phyloP scores from a whole-genome alignment of 2,113 vertebrate genomes.

The Gopherus flavomarginatus region DNA sequence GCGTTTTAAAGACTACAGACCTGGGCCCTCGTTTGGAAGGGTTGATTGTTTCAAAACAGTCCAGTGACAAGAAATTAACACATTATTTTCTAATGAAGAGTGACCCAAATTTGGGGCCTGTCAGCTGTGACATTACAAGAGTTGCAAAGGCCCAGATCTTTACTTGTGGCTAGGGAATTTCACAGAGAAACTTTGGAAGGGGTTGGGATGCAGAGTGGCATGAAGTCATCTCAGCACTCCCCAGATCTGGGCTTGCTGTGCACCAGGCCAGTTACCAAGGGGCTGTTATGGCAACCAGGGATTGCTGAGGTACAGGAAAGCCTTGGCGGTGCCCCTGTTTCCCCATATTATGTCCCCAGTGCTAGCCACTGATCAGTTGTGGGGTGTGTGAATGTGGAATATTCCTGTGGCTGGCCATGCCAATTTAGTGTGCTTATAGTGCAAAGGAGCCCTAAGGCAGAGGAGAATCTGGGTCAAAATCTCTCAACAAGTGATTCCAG shows the following conservation, averaged over 20 bases:
- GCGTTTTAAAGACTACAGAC: background rate
- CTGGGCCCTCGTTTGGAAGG: background rate
- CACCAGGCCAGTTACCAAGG: background rate
- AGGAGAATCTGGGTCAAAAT: background rate
- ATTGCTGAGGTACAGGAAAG: background rate
- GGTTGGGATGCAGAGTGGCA: background rate
- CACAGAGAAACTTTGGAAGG: background rate
- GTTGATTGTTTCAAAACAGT: background rate
- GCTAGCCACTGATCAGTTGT: background rate
- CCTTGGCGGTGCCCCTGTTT: background rate
- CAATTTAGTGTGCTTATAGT: background rate
- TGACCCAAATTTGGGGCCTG: background rate
- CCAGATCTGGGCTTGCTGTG: background rate
- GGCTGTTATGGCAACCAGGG: background rate
- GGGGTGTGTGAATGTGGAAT: background rate
- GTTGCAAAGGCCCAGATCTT: background rate
- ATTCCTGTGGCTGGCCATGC: background rate
- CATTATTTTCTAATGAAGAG: background rate
- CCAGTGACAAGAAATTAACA: background rate
- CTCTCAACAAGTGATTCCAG: slow-evolving; percentile 29
- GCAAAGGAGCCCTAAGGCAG: background rate
- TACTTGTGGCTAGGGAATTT: background rate
- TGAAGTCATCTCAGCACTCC: background rate
- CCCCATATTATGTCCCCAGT: background rate
- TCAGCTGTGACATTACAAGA: background rate